Percentiles rank a stretch among this genome's conserved stretches.
Evolutionary conservation across 2,888 invertebrate genomes (phyloP).

Genomic region (Bedellia somnulentella): DNA sequence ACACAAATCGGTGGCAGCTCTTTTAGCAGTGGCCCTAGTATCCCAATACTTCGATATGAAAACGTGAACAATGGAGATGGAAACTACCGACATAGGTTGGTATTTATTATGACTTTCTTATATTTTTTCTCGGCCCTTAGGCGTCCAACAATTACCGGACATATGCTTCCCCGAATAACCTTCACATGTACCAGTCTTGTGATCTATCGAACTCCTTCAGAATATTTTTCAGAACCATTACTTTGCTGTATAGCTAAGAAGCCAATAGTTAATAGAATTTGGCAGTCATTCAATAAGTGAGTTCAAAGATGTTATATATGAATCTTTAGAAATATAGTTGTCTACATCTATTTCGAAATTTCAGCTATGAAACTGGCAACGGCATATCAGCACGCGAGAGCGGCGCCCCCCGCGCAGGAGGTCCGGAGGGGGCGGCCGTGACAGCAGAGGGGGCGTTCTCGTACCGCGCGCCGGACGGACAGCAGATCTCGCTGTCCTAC

Average conservation of each 20-base stretch:
- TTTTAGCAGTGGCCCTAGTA: constrained; percentile 37
- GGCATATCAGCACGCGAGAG: constrained; percentile 65
- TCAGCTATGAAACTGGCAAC: constrained; percentile 67
- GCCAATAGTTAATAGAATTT: too few relatives aligned
- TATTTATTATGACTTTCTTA: neutral
- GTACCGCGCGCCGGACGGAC: constrained; percentile 69
- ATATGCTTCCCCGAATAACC: too few relatives aligned
- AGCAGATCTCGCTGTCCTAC: constrained; percentile 65
- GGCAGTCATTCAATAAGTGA: too few relatives aligned
- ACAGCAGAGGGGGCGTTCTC: constrained; percentile 68
- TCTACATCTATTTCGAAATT: constrained; percentile 11
- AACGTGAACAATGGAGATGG: constrained; percentile 69
- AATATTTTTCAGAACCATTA: too few relatives aligned
- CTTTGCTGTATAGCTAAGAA: too few relatives aligned
- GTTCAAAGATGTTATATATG: too few relatives aligned
- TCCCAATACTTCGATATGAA: constrained; percentile 64
- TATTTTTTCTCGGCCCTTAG: too few relatives aligned
- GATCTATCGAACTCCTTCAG: too few relatives aligned
- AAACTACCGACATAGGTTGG: constrained; percentile 65
- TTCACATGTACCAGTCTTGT: too few relatives aligned
- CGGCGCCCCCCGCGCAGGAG: constrained; percentile 57
- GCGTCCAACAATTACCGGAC: too few relatives aligned
- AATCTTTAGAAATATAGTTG: too few relatives aligned
- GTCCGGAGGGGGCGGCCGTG: constrained; percentile 53
- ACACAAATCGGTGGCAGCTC: constrained; percentile 22